These are phyloP conservation scores for Sinocyclocheilus maitianheensis DNA, from an alignment of 2,113 vertebrate genomes.

Conservation along the genomic window DNA sequence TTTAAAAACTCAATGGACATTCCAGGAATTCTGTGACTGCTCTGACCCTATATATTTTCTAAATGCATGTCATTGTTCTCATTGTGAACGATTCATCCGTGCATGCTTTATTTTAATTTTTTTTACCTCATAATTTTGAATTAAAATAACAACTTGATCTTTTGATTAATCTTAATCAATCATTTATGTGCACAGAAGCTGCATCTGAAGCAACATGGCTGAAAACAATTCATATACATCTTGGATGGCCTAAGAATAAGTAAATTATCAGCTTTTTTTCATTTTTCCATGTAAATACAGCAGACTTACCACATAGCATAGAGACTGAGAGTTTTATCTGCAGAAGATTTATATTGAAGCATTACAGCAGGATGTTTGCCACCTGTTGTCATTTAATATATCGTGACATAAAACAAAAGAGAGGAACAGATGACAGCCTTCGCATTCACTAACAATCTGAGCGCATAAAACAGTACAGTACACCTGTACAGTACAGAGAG, in stretches of 20 bases:
- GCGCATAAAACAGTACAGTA: slow-evolving; percentile 19
- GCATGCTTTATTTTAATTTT: not conserved
- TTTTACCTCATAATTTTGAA: not conserved
- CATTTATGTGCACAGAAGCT: not conserved
- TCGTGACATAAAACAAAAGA: not conserved
- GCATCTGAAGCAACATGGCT: not conserved
- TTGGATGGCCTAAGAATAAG: not conserved
- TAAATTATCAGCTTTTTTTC: not conserved
- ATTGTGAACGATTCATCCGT: not conserved
- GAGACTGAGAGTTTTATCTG: not conserved
- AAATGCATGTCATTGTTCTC: not conserved
- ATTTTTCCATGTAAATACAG: not conserved
- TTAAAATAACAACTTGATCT: not conserved
- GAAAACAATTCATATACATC: not conserved
- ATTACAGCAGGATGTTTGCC: not conserved
- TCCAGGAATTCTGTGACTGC: not conserved
- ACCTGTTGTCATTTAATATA: slow-evolving; percentile 27
- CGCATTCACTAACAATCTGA: not conserved
- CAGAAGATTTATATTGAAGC: not conserved
- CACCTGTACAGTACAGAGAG: not conserved
- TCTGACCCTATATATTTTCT: not conserved
- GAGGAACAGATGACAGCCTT: slow-evolving; percentile 7
- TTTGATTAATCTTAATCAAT: not conserved
- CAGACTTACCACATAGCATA: not conserved
- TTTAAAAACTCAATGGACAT: no score